Evolutionary conservation across 2,888 invertebrate species (phyloP), one percentile per base, ranked within the genome.

Genomic region (Ophion ellenae): DNA sequence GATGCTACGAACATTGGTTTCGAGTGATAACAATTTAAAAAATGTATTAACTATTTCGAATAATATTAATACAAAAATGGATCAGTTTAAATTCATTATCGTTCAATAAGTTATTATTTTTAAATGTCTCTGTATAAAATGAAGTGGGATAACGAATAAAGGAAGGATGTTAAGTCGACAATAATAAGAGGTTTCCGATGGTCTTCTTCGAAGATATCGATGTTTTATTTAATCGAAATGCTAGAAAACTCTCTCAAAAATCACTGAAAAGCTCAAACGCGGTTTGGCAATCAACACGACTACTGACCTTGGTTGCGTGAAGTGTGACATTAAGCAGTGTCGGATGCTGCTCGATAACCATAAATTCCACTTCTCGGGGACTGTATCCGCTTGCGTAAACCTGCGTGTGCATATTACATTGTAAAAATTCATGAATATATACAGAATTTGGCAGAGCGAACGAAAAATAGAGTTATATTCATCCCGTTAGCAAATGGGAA

Each of bases 261-360:
- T 59, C 28, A n/a, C 32, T 32, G 1, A 20, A 32, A 59, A 69
- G n/a, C 11, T 11, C 3, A 28, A 63, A 61, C 24, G 11, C 17
- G 2, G 11, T n/a, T 74, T 63, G 24, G 9, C 66, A 59, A 71
- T 59, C 5, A 73, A 57, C 9, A 73, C 63, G 20, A 32, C 36
- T 74, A 87, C 95, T 95, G 96, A 98, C 98, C 96, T 97, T 97
- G 59, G 96, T 96, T 75, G 97, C 96, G 92, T 96, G 96, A 88
- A 98, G 94, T 10, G 98, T 98, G 61, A 98, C 96, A 94, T 98
- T 98, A 69, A 98, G 94, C 77, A 97, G 95, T 2, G 98, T 98
- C 4, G 98, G 98, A 94, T 98, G 97, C 90, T 96, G 96, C 88
- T 98, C 97, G 71, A 97, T 96, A 10, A 98, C 97, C 94, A 97